A percentile compares a stretch with the other conserved stretches of the same genome.
Conservation (phyloP, 2,888 invertebrate species). For the Hemistola chrysoprasaria region DNA sequence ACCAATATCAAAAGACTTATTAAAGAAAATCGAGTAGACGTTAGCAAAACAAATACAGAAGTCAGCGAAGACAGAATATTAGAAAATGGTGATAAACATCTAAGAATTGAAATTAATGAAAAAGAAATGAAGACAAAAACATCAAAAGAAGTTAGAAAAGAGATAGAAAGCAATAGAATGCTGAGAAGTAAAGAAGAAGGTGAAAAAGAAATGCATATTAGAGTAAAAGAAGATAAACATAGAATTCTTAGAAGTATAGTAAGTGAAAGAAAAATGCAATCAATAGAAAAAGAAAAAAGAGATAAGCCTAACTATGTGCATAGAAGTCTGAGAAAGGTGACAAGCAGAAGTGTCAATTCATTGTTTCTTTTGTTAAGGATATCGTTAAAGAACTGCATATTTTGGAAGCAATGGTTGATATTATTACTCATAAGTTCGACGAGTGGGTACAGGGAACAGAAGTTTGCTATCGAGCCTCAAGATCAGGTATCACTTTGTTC, state of each 20-base stretch:
- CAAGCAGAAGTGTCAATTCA: constrained; percentile 63
- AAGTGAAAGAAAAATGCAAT: too few species aligned
- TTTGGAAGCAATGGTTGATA: constrained; percentile 47
- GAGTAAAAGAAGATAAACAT: not conserved
- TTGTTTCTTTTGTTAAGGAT: constrained; percentile 72
- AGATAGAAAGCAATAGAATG: not conserved
- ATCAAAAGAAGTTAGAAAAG: not conserved
- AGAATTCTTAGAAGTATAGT: constrained; percentile 2
- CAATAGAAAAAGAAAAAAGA: too few species aligned
- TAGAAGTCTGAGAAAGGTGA: constrained; percentile 40
- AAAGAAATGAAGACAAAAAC: too few species aligned
- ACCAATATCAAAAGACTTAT: not conserved
- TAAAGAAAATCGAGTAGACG: too few species aligned
- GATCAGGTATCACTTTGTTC: constrained; percentile 67
- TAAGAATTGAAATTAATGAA: too few species aligned
- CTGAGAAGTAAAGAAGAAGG: not conserved
- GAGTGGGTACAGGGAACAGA: constrained; percentile 62
- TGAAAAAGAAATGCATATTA: not conserved
- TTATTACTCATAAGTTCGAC: constrained; percentile 47
- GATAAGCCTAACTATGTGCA: too few species aligned
- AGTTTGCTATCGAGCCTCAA: constrained; percentile 73
- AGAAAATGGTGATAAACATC: too few species aligned
- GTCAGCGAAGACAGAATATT: too few species aligned
- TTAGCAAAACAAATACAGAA: too few species aligned
- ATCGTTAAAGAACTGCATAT: constrained; percentile 28